Percentiles rank a stretch among this genome's conserved stretches.
Conservation (phyloP, 1,140 invertebrate genomes). For the Papilio glaucus region DNA sequence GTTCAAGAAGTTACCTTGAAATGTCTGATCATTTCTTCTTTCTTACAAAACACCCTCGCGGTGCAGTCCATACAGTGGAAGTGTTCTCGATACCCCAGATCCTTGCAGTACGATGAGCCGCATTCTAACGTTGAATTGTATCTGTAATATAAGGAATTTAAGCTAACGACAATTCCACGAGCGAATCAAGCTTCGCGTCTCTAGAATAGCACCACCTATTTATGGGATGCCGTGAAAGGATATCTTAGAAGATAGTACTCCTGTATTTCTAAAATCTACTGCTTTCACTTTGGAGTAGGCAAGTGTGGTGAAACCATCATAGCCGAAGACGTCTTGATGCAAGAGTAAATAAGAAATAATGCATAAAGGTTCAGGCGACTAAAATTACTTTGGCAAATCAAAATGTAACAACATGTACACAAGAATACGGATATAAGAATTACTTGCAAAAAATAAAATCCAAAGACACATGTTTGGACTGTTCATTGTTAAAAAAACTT, state of each 20-base stretch:
- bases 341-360: background rate
- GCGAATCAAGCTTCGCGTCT: background rate
- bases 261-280: too few species aligned
- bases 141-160: constrained; percentile 50
- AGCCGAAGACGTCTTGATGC: too few species aligned
- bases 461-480: constrained; percentile 30
- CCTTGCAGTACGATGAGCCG: constrained; percentile 91
- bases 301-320: too few species aligned
- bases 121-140: constrained; percentile 89
- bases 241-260: too few species aligned
- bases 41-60: constrained; percentile 96
- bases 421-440: constrained; percentile 18
- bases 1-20: constrained; percentile 83
- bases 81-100: constrained; percentile 95
- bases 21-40: constrained; percentile 99
- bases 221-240: too few species aligned
- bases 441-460: constrained; percentile 25
- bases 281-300: too few species aligned
- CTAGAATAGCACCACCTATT: too few species aligned
- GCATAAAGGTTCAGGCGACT: background rate
- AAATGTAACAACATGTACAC: background rate
- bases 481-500: constrained; percentile 30
- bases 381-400: background rate
- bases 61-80: constrained; percentile 98
- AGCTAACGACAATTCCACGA: background rate